Evolutionary conservation across 2,888 invertebrate species (phyloP), one percentile per base, ranked within the genome.

Genomic region (Alviniconcha strummeri): DNA sequence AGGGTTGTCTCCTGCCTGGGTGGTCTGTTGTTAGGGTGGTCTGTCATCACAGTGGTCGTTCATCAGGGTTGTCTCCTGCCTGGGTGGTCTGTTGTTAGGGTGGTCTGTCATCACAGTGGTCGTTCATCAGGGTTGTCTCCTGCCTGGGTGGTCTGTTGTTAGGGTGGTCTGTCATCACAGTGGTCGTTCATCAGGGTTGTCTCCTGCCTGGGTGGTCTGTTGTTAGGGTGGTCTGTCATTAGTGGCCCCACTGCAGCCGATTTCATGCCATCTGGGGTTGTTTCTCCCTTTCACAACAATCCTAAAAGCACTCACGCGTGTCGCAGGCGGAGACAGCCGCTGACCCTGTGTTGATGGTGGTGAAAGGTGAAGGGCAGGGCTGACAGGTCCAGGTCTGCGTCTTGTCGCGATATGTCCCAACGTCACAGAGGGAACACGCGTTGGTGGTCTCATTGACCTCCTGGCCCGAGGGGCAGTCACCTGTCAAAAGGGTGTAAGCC

Each of bases 401-500:
- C 90, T 96, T 96, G 92, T 98, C 98, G 94, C 99, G 98, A 94
- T 98, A 99, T 92, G 96, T 97, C 19, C 99, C 99, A 90, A 96
- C 95, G 1, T 74, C 52, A 77, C 87, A 88, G 1, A 74, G 36
- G 4, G 69, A 17, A 76, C 88, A 89, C 19, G 74, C 69, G 8
- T 83, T 77, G 52, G 69, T 81, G 13, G 2, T 72, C 36, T 85
- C 86, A 54, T 86, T 74, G 56, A 86, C 80, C 36, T 83, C 80
- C 69, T 76, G 71, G n/a, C 89, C 89, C 9, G 87, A 84, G 1
- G 85, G 80, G 85, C 89, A 89, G 84, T 87, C 86, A 19, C 77
- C 89, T 89, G 77, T 13, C 11, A 13, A 71, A 8, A 76, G 54
- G 72, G 8, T 19, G 7, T 36, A 36, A 36, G 3, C 36, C 36